These are phyloP conservation scores for Alloscopus bannaensis DNA, from an alignment of 2,888 invertebrate species.

Conservation along the genomic window DNA sequence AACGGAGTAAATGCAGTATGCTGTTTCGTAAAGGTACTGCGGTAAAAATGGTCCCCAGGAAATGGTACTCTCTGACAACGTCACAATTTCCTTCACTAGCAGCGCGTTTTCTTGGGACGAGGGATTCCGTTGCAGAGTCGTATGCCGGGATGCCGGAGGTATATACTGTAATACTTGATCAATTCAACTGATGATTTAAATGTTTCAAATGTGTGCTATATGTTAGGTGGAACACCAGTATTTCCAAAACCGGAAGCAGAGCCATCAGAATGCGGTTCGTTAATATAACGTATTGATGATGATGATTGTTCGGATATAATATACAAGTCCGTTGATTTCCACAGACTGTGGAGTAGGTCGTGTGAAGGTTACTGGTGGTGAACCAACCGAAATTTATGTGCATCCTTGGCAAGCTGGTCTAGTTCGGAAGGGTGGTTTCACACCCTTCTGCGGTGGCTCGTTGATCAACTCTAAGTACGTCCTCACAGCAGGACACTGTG, in stretches of 20 bases:
- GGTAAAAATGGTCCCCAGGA: slow-evolving; percentile 59
- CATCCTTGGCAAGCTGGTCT: slow-evolving; percentile 71
- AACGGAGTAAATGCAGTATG: slow-evolving; percentile 11
- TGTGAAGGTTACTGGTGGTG: slow-evolving; percentile 66
- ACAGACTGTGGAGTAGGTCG: slow-evolving; percentile 67
- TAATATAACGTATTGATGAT: not conserved
- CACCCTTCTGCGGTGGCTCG: slow-evolving; percentile 75
- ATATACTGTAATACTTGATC: too few relatives aligned
- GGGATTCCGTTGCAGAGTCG: slow-evolving; percentile 65
- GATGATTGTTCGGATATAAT: slow-evolving; percentile 1
- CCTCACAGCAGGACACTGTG: slow-evolving; percentile 75
- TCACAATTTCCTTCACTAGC: slow-evolving; percentile 62
- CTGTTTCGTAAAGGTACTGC: slow-evolving; percentile 54
- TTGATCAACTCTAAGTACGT: slow-evolving; percentile 78
- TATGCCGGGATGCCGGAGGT: slow-evolving; percentile 38
- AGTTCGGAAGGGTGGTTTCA: slow-evolving; percentile 59
- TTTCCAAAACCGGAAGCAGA: slow-evolving; percentile 21
- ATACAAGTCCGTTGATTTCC: too few relatives aligned
- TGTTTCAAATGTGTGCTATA: too few relatives aligned
- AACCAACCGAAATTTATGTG: slow-evolving; percentile 54
- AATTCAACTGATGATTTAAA: not conserved
- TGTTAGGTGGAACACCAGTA: too few relatives aligned
- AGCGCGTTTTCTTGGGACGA: slow-evolving; percentile 62
- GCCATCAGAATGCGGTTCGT: slow-evolving; percentile 42
- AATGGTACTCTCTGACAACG: slow-evolving; percentile 31